A percentile compares a stretch with the other conserved stretches of the same genome.
phyloP scores from a whole-genome alignment of 1,140 invertebrate species.

The Chionoecetes opilio region DNA sequence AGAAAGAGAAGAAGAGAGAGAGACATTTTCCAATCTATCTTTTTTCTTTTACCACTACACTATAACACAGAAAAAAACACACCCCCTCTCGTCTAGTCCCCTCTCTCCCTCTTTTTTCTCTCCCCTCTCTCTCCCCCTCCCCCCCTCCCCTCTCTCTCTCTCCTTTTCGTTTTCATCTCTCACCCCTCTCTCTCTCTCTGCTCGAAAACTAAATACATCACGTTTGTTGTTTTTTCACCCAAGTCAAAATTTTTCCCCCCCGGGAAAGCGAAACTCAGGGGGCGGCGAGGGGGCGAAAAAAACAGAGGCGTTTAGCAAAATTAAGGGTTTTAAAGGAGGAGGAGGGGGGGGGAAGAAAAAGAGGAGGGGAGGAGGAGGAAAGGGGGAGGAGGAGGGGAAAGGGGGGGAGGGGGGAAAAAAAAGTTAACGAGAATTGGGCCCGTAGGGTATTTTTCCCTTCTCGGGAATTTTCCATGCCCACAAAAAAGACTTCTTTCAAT shows the following conservation, averaged over 20 bases:
- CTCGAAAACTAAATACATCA: not conserved
- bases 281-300: not conserved
- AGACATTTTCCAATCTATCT: not conserved
- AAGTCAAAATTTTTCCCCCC: not conserved
- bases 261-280: not conserved
- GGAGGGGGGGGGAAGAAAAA: not conserved
- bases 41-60: not conserved
- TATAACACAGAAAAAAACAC: no score
- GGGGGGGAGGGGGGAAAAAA: no score
- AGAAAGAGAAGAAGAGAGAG: not conserved
- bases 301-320: not conserved
- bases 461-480: no score
- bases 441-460: no score
- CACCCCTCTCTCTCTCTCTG: not conserved
- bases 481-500: no score
- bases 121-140: not conserved
- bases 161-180: no score
- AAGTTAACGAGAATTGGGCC: no score
- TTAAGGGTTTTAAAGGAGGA: not conserved
- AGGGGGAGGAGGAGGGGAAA: not conserved
- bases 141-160: not conserved
- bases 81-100: no score
- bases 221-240: not conserved
- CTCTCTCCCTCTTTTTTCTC: no score
- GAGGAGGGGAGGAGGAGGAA: not conserved